A percentile compares a stretch with the other conserved stretches of the same genome.
Conservation (phyloP, 1,140 invertebrate genomes). For the Sinella curviseta region DNA sequence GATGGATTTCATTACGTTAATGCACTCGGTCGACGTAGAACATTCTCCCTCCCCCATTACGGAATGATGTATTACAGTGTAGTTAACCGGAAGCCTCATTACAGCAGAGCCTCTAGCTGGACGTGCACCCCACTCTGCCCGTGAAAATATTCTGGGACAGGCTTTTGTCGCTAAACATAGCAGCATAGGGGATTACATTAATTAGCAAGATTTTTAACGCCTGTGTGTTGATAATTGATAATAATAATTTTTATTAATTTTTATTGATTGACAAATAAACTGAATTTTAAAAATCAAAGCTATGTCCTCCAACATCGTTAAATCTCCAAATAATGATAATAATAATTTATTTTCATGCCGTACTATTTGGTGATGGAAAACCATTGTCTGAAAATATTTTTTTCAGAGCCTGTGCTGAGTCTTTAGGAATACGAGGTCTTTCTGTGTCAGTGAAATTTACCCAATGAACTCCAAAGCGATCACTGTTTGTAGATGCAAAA, state of each 20-base stretch:
- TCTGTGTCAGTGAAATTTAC: constrained; percentile 48
- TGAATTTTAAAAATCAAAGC: no score
- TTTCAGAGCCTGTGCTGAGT: constrained; percentile 49
- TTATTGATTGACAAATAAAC: no score
- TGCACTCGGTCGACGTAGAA: constrained; percentile 59
- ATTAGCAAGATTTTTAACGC: no score
- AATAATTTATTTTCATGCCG: neutral
- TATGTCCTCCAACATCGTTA: no score
- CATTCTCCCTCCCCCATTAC: constrained; percentile 63
- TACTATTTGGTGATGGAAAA: constrained; percentile 18
- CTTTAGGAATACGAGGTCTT: constrained; percentile 52
- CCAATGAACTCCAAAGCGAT: constrained; percentile 51
- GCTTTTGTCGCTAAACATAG: no score
- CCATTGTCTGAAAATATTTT: constrained; percentile 37
- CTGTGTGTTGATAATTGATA: neutral
- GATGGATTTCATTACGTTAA: constrained; percentile 60
- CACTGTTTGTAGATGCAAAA: constrained; percentile 32
- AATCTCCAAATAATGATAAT: no score
- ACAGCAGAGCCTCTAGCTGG: constrained; percentile 53
- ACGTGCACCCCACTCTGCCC: constrained; percentile 66
- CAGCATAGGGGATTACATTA: no score
- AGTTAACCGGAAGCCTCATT: constrained; percentile 65
- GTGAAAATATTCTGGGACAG: constrained; percentile 39
- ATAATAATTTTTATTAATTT: neutral
- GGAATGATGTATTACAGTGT: constrained; percentile 76